Conservation (phyloP, 1,140 invertebrate species). For the Leptoteleia sp. region DNA sequence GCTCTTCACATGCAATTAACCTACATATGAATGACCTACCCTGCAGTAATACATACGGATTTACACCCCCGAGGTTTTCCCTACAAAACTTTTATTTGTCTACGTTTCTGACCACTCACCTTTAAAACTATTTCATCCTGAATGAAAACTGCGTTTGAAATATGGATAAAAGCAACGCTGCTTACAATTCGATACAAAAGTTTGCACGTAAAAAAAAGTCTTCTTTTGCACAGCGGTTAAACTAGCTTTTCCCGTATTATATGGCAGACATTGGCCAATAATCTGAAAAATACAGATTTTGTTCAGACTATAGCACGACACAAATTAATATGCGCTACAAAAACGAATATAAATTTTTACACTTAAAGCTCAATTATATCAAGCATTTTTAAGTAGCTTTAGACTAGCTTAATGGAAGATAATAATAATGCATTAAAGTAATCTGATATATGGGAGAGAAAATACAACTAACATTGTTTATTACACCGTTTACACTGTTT, state of each 20-base stretch:
- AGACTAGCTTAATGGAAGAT: conserved; percentile 22
- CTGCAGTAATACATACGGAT: conserved; percentile 52
- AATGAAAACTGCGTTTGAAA: conserved; percentile 21
- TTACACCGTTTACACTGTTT: too few species aligned
- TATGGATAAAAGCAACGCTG: conserved; percentile 1
- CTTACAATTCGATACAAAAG: too few species aligned
- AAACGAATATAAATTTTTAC: conserved; percentile 11
- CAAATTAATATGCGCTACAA: conserved; percentile 17
- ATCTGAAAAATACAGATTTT: too few species aligned
- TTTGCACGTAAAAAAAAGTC: too few species aligned
- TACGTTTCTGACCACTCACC: conserved; percentile 50
- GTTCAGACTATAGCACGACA: background rate
- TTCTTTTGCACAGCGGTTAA: background rate
- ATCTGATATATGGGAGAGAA: conserved; percentile 8
- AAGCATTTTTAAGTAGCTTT: conserved; percentile 5
- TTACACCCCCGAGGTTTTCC: conserved; percentile 37
- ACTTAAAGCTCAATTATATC: conserved; percentile 13
- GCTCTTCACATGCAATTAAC: conserved; percentile 68
- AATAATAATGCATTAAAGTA: conserved; percentile 24
- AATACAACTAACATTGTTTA: conserved; percentile 17
- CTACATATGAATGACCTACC: conserved; percentile 66
- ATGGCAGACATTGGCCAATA: too few species aligned
- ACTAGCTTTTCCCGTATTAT: too few species aligned
- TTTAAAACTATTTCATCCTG: conserved; percentile 45
- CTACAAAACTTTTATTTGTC: conserved; percentile 55